These are phyloP conservation scores for Phengaris alcon DNA, from an alignment of 2,888 invertebrate species.

Conservation along the genomic window DNA sequence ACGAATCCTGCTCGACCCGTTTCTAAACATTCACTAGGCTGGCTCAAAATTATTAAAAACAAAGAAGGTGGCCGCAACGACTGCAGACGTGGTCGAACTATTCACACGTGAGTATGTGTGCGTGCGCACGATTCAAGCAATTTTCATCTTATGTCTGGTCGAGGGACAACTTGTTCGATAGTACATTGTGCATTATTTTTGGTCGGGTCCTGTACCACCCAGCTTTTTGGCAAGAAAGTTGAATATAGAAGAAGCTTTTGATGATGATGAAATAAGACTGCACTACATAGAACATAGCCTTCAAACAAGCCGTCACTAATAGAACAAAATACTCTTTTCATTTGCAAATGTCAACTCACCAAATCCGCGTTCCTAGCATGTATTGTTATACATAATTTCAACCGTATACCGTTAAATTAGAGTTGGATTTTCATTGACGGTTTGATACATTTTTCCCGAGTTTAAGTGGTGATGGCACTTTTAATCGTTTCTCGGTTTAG, in stretches of 20 bases:
- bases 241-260: background rate
- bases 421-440: constrained; percentile 48
- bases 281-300: background rate
- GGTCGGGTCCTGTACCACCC: no score
- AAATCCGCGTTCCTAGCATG: constrained; percentile 57
- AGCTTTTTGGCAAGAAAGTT: no score
- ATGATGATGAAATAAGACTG: background rate
- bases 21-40: no score
- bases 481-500: constrained; percentile 38
- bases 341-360: constrained; percentile 64
- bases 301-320: background rate
- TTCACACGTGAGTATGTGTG: no score
- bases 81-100: no score
- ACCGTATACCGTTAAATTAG: constrained; percentile 47
- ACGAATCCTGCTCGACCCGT: no score
- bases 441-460: constrained; percentile 46
- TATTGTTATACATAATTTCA: constrained; percentile 38
- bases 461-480: constrained; percentile 45
- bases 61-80: no score
- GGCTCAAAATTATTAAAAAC: no score
- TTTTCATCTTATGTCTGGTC: no score
- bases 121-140: no score
- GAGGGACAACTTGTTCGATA: no score
- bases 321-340: constrained; percentile 53
- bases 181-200: no score